Evolutionary conservation across 2,113 vertebrate species (phyloP), one percentile per base, ranked within the genome.

Genomic region (Phrynosoma blainvillii): DNA sequence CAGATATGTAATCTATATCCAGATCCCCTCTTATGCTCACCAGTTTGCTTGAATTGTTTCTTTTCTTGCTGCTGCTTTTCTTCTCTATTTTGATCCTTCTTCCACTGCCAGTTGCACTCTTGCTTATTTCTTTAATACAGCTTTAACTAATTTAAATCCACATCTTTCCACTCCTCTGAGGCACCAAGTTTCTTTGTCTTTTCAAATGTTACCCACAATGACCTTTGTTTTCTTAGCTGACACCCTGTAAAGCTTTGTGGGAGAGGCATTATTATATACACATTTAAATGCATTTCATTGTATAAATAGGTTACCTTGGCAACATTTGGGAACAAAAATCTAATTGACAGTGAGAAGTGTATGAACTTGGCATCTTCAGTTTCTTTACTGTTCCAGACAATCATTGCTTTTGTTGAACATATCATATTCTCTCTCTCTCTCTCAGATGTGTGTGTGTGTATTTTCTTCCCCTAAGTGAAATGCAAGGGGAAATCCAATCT

Each of bases 281-380:
- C 32, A 81, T 88, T n/a, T 75, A 75, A 68, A 81, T 81, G 30
- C 18, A 54, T 85, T 54, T 32, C 83, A 89, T 80, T 85, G 14
- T 75, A 52, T 66, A 54, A 68, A 52, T 54, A 23, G 30, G 83
- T 81, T 89, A 74, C 83, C 84, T 89, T 85, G 70, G 59, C 68
- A 89, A 85, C 77, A 2, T 32, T 5, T 78, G 74, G 32, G 59
- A 83, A 70, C 47, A 65, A 77, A 56, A 80, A 74, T 85, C 66
- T 77, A 79, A 88, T 74, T 85, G 83, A 85, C 68, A 89, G 52
- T 23, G 70, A 85, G 32, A 36, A 74, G 30, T 70, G 27, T 36
- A 65, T 25, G 36, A 74, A 89, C 68, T 79, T 79, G 66, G 40
- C 54, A 80, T 73, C 42, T 65, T 84, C 36, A 4, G 25, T 47